A percentile compares a stretch with the other conserved stretches of the same genome.
Conservation (phyloP, 2,113 vertebrate species). For the Poicephalus gulielmi region DNA sequence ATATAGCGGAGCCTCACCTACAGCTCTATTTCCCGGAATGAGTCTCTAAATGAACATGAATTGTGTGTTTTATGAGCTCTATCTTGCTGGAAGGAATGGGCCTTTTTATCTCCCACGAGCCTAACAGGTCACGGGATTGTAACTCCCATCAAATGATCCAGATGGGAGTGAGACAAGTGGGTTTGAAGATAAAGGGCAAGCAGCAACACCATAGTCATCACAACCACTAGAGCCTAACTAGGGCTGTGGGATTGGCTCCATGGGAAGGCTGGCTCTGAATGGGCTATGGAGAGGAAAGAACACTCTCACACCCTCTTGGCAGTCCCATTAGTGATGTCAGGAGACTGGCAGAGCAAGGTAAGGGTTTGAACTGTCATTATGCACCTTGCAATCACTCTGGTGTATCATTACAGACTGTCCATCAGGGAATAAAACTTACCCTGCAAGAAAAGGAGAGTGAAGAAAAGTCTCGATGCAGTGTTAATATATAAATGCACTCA, state of each 20-base stretch:
- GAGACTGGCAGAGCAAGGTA: background rate
- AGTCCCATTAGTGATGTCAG: background rate
- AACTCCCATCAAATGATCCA: background rate
- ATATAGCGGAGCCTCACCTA: background rate
- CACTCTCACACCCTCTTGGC: background rate
- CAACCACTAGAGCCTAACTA: background rate
- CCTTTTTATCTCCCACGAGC: background rate
- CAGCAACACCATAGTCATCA: background rate
- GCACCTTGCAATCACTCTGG: background rate
- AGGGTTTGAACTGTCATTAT: background rate
- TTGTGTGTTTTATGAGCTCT: background rate
- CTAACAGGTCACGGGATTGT: background rate
- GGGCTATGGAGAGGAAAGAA: background rate
- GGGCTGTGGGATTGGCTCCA: background rate
- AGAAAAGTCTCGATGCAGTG: background rate
- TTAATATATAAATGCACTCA: background rate
- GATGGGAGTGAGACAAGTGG: background rate
- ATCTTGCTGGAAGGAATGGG: background rate
- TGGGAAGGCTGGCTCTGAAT: background rate
- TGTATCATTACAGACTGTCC: background rate
- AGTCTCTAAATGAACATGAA: background rate
- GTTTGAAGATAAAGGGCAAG: background rate
- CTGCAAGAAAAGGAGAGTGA: background rate
- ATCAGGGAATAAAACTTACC: background rate
- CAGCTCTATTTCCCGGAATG: background rate